Evolutionary conservation across 2,113 vertebrate species (phyloP), one percentile per base, ranked within the genome.

Genomic region (Mus musculus): DNA sequence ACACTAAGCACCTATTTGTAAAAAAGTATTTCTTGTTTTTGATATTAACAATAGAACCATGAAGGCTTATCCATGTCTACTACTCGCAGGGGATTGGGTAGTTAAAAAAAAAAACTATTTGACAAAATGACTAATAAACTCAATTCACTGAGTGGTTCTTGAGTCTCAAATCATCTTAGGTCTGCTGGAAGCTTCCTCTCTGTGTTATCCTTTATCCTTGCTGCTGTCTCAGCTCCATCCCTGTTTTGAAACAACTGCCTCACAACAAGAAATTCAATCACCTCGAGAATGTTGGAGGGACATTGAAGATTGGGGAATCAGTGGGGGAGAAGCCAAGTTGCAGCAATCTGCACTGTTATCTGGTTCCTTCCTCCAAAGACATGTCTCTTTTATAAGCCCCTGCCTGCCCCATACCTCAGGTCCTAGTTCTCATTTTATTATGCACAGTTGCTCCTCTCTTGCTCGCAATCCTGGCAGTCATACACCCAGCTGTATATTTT

Each of bases 241-340:
- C 36, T 22, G 13, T 92, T 92, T 81, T 76, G 12, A 88, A 97
- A 89, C 85, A 98, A 95, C 92, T 97, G 96, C 76, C 12, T 95
- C 92, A 80, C 90, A 54, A 39, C 65, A 90, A 95, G 93, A 96
- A 96, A 92, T 95, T 94, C 72, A 94, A 87, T 96, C 85, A 86
- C 88, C 46, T 92, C 36, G 61, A 93, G 59, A 90, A 72, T 90
- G 95, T 69, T 94, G 75, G 36, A 80, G 52, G 80, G 86, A 82
- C 52, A 77, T 1, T 36, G 77, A 73, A 81, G 65, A 90, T 88
- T 85, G 90, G 33, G 49, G 52, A 90, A 90, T 78, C 81, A 95
- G 75, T 72, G 26, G 59, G 92, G 16, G 93, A 20, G 59, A 82
- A 67, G 39, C 42, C 56, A 89, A 90, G 73, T 56, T 28, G n/a